phyloP scores from a whole-genome alignment of 1,140 invertebrate species.

The Drosophila jambulina region DNA sequence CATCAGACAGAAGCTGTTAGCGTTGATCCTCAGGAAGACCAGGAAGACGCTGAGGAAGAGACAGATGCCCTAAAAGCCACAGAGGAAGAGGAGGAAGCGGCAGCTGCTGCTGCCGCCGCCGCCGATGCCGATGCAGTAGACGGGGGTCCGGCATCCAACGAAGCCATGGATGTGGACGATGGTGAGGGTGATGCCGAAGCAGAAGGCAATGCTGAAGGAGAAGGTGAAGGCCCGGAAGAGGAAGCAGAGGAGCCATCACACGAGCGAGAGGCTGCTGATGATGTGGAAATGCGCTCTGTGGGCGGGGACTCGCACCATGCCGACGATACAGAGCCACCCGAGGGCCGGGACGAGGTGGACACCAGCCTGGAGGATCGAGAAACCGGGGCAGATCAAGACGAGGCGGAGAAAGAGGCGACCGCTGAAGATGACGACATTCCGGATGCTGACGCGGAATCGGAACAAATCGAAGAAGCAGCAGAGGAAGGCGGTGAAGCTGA shows the following conservation, averaged over 20 bases:
- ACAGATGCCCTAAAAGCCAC: constrained; percentile 57
- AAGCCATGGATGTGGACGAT: constrained; percentile 82
- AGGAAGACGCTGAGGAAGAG: constrained; percentile 59
- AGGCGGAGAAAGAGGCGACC: constrained; percentile 31
- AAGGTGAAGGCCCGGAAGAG: constrained; percentile 30
- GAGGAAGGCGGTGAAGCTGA: constrained; percentile 61
- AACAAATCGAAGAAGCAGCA: constrained; percentile 41
- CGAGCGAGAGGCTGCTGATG: constrained; percentile 31
- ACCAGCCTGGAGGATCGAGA: constrained; percentile 53
- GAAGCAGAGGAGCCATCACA: constrained; percentile 20
- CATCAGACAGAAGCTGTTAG: constrained; percentile 35
- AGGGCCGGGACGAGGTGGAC: constrained; percentile 67
- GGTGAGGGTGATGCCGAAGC: constrained; percentile 35
- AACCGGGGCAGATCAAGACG: constrained; percentile 37
- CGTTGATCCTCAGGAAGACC: constrained; percentile 45
- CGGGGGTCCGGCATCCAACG: constrained; percentile 79
- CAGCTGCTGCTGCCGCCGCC: constrained; percentile 26
- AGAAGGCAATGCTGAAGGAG: constrained; percentile 28
- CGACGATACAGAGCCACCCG: constrained; percentile 39
- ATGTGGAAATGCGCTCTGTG: constrained; percentile 69
- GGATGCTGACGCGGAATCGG: constrained; percentile 49
- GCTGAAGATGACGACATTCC: constrained; percentile 39
- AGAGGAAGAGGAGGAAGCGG: constrained; percentile 56
- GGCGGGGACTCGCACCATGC: constrained; percentile 55
- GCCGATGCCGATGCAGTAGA: constrained; percentile 73